Conservation (phyloP, 2,113 vertebrate genomes). For the Chaenogobius annularis region DNA sequence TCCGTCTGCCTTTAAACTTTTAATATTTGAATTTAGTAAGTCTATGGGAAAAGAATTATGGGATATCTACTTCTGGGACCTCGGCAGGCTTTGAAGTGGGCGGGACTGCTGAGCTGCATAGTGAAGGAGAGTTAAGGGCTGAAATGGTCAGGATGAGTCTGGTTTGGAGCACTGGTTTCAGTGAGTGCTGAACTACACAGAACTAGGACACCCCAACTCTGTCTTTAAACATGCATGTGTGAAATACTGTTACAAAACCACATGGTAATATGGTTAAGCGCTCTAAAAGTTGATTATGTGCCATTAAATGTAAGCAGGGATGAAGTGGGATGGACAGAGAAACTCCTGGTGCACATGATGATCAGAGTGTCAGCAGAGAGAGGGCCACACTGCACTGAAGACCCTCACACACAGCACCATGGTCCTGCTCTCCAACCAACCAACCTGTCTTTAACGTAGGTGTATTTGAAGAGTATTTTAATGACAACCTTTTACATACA, state of each 20-base stretch:
- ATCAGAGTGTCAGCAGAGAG: constrained; percentile 44
- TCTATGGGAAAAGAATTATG: neutral
- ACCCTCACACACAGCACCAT: neutral
- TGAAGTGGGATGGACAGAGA: constrained; percentile 26
- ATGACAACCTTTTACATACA: no score
- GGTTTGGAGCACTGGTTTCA: neutral
- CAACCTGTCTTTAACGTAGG: no score
- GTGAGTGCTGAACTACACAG: neutral
- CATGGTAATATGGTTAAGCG: no score
- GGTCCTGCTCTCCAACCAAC: neutral
- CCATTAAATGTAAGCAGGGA: neutral
- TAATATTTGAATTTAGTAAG: neutral
- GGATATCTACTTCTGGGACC: neutral
- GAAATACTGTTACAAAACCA: neutral
- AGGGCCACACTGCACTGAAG: neutral
- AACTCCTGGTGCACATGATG: constrained; percentile 60
- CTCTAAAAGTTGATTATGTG: neutral
- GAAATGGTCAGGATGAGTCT: neutral
- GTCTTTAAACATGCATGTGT: neutral
- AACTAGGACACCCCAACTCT: neutral
- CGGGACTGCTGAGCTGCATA: neutral
- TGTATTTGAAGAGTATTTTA: no score
- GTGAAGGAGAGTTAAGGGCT: neutral
- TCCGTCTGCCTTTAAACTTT: no score
- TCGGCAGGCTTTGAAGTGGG: neutral